Conservation (phyloP, 2,797 vertebrate genomes). For the Borostomias antarcticus region DNA sequence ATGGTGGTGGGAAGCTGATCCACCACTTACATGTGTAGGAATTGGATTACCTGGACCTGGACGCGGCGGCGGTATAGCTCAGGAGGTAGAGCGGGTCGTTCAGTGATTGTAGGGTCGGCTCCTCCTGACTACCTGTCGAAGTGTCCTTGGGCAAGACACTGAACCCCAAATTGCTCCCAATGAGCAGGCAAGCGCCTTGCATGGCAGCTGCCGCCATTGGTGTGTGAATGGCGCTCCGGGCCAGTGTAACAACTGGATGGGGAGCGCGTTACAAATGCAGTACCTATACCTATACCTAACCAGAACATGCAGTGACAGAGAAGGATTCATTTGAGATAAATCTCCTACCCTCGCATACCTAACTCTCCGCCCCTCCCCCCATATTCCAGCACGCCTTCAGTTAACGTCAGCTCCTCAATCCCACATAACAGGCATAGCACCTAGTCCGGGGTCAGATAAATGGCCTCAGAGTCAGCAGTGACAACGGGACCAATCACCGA, state of each 20-base stretch:
- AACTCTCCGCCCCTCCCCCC: neutral
- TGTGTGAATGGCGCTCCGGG: too few species aligned
- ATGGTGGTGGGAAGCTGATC: conserved; percentile 21
- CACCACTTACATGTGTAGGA: conserved; percentile 26
- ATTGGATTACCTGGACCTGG: conserved; percentile 36
- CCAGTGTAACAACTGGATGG: too few species aligned
- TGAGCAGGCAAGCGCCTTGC: too few species aligned
- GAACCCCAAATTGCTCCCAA: too few species aligned
- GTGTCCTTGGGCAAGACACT: too few species aligned
- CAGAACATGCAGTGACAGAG: neutral
- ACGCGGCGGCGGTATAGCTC: too few species aligned
- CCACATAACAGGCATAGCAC: conserved; percentile 22
- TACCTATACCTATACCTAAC: too few species aligned
- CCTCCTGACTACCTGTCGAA: too few species aligned
- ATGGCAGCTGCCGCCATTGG: too few species aligned
- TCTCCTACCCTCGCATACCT: conserved; percentile 15
- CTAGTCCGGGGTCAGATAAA: conserved; percentile 38
- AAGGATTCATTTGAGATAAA: conserved; percentile 1
- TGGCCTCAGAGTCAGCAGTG: conserved; percentile 20
- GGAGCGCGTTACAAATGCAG: too few species aligned
- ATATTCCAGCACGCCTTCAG: conserved; percentile 26
- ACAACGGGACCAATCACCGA: conserved; percentile 38
- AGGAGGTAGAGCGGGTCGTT: too few species aligned
- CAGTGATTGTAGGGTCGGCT: too few species aligned
- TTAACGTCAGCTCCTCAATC: conserved; percentile 38